Evolutionary conservation across 2,888 invertebrate species (phyloP).

Genomic region (Dyspetes luteomarginatus): DNA sequence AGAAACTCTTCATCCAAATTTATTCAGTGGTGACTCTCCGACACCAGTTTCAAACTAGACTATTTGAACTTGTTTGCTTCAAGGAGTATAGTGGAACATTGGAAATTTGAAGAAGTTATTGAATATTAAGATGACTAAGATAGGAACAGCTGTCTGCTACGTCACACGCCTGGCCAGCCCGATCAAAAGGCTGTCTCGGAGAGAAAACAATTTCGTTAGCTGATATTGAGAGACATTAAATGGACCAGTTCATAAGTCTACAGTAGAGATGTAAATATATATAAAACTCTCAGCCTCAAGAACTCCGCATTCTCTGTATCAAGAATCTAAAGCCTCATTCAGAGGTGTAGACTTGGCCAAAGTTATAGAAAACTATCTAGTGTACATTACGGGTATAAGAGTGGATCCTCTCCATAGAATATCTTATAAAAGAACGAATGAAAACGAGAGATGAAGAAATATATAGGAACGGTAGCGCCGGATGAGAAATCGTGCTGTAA

Average conservation of each 20-base stretch:
- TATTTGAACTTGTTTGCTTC: not conserved
- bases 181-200: slow-evolving; percentile 28
- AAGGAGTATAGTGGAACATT: not conserved
- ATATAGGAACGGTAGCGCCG: not conserved
- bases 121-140: not conserved
- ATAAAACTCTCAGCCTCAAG: not conserved
- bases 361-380: slow-evolving; percentile 43
- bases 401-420: slow-evolving; percentile 30
- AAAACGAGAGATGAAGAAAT: slow-evolving; percentile 21
- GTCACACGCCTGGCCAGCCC: slow-evolving; percentile 1
- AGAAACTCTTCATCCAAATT: not conserved
- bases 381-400: not conserved
- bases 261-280: slow-evolving; percentile 33
- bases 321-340: slow-evolving; percentile 35
- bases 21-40: not conserved
- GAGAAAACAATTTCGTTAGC: slow-evolving; percentile 32
- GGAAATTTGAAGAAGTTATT: not conserved
- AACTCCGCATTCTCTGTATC: not conserved
- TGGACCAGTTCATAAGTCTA: not conserved
- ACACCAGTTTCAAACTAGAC: not conserved
- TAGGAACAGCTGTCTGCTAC: not conserved
- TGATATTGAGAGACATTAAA: slow-evolving; percentile 34
- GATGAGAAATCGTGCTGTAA: slow-evolving; percentile 47
- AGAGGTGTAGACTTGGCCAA: slow-evolving; percentile 15
- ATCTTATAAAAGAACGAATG: slow-evolving; percentile 48